Base-by-base conservation (phyloP, 1,140 invertebrate genomes). In the Anagrus nilaparvatae region DNA sequence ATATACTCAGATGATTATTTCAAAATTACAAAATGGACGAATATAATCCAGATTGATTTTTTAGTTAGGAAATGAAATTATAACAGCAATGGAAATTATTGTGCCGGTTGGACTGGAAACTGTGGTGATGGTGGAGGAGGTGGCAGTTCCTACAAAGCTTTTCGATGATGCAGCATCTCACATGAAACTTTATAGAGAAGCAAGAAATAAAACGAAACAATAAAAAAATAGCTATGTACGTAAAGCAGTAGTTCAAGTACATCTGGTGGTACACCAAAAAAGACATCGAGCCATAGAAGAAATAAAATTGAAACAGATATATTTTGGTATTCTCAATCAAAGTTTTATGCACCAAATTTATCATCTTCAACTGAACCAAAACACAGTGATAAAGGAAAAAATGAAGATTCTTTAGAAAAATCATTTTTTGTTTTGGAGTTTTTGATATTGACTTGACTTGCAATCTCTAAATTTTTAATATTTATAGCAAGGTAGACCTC, bases 121-220 rank as follows among this genome's bases (percentile, higher is more conserved):
- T n/a, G n/a, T n/a, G n/a, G n/a, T n/a, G n/a, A n/a, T n/a, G n/a
- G n/a, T n/a, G n/a, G n/a, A n/a, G n/a, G n/a, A n/a, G n/a, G n/a
- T n/a, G n/a, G n/a, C n/a, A n/a, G n/a, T n/a, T n/a, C n/a, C n/a
- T n/a, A 87, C 85, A 23, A 73, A 78, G 42, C 72, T 94, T 40
- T 85, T 93, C 5, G 89, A 95, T 65, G 89, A 93, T 71, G 78
- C 88, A 46, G 89, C 87, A 5, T 84, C 83, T 14, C 90, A 95
- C 67, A 74, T 94, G 48, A 74, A 86, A 50, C 63, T 94, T 12
- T 94, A 86, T 56, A 64, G 81, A 23, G 86, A 79, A 63, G 76
- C 84, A 45, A 65, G 81, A 59, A 74, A 67, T 48, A 67, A 75
- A 59, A 65, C 77, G 47, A 76, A 79, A 71, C 61, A 63, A 55